Conservation (phyloP, 1,140 invertebrate genomes). For the Aphelenchoides besseyi region DNA sequence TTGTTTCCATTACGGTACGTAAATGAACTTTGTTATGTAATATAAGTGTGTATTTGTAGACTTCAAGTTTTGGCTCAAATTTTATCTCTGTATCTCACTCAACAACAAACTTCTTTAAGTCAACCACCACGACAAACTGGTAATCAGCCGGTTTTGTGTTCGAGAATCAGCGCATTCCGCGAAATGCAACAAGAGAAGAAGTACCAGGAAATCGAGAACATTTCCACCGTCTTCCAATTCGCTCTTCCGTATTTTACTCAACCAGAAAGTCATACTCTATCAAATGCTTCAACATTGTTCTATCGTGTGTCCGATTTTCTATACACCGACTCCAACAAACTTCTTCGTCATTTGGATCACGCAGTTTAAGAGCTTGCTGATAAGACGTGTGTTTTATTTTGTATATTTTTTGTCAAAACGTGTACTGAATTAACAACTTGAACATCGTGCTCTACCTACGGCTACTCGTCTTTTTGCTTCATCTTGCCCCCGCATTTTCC, state of each 20-base stretch:
- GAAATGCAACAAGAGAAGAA: constrained; percentile 34
- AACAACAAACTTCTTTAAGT: constrained; percentile 30
- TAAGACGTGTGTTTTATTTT: not conserved
- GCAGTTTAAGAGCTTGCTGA: not conserved
- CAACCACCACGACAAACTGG: constrained; percentile 29
- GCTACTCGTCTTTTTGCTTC: constrained; percentile 8
- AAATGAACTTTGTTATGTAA: not conserved
- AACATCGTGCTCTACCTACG: too few relatives aligned
- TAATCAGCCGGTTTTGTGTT: constrained; percentile 31
- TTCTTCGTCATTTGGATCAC: not conserved
- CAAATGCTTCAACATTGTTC: constrained; percentile 15
- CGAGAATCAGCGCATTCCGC: constrained; percentile 26
- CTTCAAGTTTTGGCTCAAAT: constrained; percentile 37
- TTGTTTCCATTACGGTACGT: constrained; percentile 26
- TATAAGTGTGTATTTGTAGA: constrained; percentile 7
- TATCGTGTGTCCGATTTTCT: not conserved
- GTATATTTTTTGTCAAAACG: not conserved
- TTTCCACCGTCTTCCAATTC: constrained; percentile 14
- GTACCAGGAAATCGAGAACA: constrained; percentile 22
- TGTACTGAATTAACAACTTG: not conserved
- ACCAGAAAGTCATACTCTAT: constrained; percentile 9
- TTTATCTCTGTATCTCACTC: constrained; percentile 30
- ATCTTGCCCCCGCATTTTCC: too few relatives aligned
- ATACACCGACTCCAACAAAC: constrained; percentile 17
- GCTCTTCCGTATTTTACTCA: constrained; percentile 20